These are phyloP conservation scores for Leucophenga varia DNA, from an alignment of 1,140 invertebrate species.

Conservation along the genomic window DNA sequence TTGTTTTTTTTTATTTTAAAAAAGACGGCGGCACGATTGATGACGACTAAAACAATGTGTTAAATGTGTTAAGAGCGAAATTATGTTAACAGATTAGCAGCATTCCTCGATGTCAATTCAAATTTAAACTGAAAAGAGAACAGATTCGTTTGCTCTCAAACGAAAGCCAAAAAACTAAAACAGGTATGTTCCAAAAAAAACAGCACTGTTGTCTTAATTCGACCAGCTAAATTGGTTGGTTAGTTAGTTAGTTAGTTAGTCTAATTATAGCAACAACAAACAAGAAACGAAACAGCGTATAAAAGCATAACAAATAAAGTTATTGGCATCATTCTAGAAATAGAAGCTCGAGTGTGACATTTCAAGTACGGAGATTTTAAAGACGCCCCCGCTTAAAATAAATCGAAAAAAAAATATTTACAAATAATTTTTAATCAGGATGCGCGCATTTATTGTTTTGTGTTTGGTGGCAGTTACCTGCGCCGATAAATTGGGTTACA, in stretches of 20 bases:
- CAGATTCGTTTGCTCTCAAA: constrained; percentile 21
- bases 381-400: not conserved
- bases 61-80: constrained; percentile 54
- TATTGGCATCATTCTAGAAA: constrained; percentile 31
- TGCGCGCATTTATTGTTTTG: constrained; percentile 39
- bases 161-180: constrained; percentile 18
- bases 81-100: constrained; percentile 53
- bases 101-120: constrained; percentile 25
- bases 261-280: constrained; percentile 42
- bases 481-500: constrained; percentile 44
- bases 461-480: constrained; percentile 32
- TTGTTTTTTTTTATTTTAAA: too few relatives aligned
- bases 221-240: too few relatives aligned
- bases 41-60: constrained; percentile 47
- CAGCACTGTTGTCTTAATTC: constrained; percentile 31
- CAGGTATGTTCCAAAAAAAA: constrained; percentile 11
- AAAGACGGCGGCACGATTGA: constrained; percentile 36
- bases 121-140: not conserved
- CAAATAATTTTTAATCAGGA: too few relatives aligned
- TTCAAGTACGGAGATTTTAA: too few relatives aligned
- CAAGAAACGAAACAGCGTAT: too few relatives aligned
- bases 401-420: constrained; percentile 7
- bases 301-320: constrained; percentile 42
- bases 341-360: constrained; percentile 21
- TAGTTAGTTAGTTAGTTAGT: constrained; percentile 37